Evolutionary conservation across 37 sponge, comb jelly and placozoan genomes (phyloP), one percentile per base, ranked within the genome.

Genomic region (Ephydatia muelleri): DNA sequence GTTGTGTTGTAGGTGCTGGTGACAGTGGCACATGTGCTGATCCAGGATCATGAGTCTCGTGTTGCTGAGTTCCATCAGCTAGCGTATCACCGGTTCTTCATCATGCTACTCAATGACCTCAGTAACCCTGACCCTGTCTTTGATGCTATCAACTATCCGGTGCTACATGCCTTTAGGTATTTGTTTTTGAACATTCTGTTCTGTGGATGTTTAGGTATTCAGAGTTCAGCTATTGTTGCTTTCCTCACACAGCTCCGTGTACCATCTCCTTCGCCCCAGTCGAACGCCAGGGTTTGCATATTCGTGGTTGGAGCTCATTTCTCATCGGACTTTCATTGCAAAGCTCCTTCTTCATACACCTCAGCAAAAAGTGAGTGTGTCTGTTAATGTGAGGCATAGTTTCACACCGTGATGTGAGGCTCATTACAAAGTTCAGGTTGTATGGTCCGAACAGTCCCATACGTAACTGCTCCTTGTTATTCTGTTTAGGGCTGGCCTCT

Each of bases 261-360:
- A 93, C 85, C 99, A 97, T 40, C 79, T 89, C 5, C 88, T 99
- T 30, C 85, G 91, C 29, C 99, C 99, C 16, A 83, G 89, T 31
- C 72, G 85, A 33, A 92, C 95, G 11, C 99, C 99, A 29, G 99
- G 99, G 13, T 99, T 99, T 83, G 92, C 99, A 30, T 99, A 93
- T 79, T 89, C 97, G 23, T 99, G 99, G 99, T 85, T 99, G 79
- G 99, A 99, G 73, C 94, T 99, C 71, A 89, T 97, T 47, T 95
- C 97, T 34, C 99, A 99, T 72, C 68, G 99, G 47, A 89, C 87
- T 26, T 95, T 99, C 77, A 89, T 99, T 19, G 82, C 91, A 39
- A 92, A 95, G 49, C 82, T 99, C 14, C 88, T 99, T 0, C 82
- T 91, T 43, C 96, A 86, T 69, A 93, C 96, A 64, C 92, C 96